Base-by-base conservation (phyloP, 2,797 vertebrate species). In the Enteromius radiatus region DNA sequence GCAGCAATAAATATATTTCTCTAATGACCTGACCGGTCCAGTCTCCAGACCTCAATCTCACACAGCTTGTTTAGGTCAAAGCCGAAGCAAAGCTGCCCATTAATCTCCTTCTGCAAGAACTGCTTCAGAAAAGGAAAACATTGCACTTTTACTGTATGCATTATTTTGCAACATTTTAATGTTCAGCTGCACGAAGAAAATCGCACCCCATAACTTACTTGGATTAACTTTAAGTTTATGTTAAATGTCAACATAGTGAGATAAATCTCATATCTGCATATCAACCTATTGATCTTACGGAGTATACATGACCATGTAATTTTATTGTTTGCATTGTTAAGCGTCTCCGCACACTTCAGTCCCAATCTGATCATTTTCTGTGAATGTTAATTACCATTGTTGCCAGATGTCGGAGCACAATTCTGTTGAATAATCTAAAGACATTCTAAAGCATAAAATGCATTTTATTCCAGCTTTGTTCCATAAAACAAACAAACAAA, bases 31-130 rank as follows among this genome's bases (percentile, higher is more conserved):
- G 43, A 28, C 43, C 0, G 9, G 8, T 21, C 15, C 15, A 19
- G 26, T 17, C 26, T 49, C 9, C 17, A 38, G 49, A 47, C 41
- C 76, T 77, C 76, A 33, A 64, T 78, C 28, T 65, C 76, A 49
- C 41, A 77, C 38, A 12, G 6, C 21, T 7, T 17, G 41, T 63
- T 43, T 69, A 45, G 41, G 21, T 63, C 36, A 43, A 45, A 15
- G 6, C 19, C 26, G 31, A 63, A 64, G 56, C 36, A 43, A 69
- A 45, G 12, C 67, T 43, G 67, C 21, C 41, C 5, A 64, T 64
- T n/a, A 31, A 77, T 45, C 26, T 64, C 19, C 23, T 19, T 0
- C 15, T 41, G 26, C 59, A 36, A 11, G 17, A 21, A 65, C 26
- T 70, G 14, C 3, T 70, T 70, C 12, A 45, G 23, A 47, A 47